phyloP scores from a whole-genome alignment of 2,113 vertebrate species.

The Lates calcarifer region DNA sequence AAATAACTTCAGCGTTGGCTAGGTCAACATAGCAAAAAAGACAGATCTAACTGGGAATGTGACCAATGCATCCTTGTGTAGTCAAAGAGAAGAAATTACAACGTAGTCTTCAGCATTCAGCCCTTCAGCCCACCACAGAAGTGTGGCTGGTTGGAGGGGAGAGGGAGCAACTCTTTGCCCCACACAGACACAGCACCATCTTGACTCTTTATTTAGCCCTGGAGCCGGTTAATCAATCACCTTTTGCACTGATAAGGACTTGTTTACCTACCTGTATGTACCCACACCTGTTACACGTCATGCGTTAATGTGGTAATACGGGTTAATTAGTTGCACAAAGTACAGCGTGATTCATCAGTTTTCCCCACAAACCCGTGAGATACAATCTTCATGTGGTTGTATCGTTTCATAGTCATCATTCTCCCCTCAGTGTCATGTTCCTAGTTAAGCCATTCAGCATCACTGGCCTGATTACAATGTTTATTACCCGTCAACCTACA shows the following conservation, averaged over 20 bases:
- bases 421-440: conserved; percentile 53
- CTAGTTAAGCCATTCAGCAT: conserved; percentile 55
- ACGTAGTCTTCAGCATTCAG: no score
- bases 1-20: conserved; percentile 32
- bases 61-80: background rate
- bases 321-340: conserved; percentile 16
- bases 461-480: conserved; percentile 67
- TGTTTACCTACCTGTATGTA: background rate
- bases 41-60: conserved; percentile 4
- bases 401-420: conserved; percentile 2
- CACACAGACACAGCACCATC: conserved; percentile 4
- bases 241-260: background rate
- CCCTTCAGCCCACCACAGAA: background rate
- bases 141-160: background rate
- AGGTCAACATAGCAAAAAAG: conserved; percentile 21
- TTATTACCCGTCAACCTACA: conserved; percentile 71
- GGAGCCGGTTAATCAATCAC: background rate
- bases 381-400: conserved; percentile 21
- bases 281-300: background rate
- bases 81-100: background rate
- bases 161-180: background rate
- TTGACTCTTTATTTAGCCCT: background rate
- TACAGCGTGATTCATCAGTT: conserved; percentile 7
- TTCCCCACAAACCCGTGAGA: background rate
- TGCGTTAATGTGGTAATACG: background rate